Evolutionary conservation across 2,797 vertebrate genomes (phyloP), one percentile per base, ranked within the genome.

Genomic region (Gallirallus australis): DNA sequence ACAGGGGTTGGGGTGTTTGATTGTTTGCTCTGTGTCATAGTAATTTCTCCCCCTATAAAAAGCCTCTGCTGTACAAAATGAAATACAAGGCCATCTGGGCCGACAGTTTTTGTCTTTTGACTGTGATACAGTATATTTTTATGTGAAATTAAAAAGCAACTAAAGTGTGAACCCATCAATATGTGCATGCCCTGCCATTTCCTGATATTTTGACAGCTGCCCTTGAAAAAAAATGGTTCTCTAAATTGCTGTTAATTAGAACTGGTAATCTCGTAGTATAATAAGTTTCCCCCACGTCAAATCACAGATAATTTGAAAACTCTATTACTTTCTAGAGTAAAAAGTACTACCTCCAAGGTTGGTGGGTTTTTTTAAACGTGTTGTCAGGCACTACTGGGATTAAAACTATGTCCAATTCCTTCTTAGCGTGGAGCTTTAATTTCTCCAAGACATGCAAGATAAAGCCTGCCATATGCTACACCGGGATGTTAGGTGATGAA

Each of bases 141-240:
- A 82, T 85, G 71, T 80, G 64, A 86, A 82, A 90, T 15, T 37
- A 78, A 92, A 75, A 80, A 85, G 56, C 2, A 0, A 2, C 69
- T 77, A 0, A 91, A 83, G 94, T 94, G 89, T 88, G 94, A 96
- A 93, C 59, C 52, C 88, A 86, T 79, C 95, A 96, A 83, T 91
- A 94, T 97, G 94, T 89, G 93, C 86, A n/a, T 86, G 87, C 95
- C 72, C 87, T 92, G n/a, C 57, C n/a, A 1, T 90, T 93, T 89
- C 82, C 85, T 91, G 80, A 21, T 96, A 37, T 91, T 94, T 94
- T 96, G 92, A 95, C 90, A 96, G 89, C 56, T 89, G 64, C 86
- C 86, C 86, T 94, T 96, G 79, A 79, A 88, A 94, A 93, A 91
- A 93, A 91, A 15, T 7, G 81, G 33, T 86, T 94, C 52, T 82